Conservation (phyloP, 1,140 invertebrate genomes). For the Penaeus indicus region DNA sequence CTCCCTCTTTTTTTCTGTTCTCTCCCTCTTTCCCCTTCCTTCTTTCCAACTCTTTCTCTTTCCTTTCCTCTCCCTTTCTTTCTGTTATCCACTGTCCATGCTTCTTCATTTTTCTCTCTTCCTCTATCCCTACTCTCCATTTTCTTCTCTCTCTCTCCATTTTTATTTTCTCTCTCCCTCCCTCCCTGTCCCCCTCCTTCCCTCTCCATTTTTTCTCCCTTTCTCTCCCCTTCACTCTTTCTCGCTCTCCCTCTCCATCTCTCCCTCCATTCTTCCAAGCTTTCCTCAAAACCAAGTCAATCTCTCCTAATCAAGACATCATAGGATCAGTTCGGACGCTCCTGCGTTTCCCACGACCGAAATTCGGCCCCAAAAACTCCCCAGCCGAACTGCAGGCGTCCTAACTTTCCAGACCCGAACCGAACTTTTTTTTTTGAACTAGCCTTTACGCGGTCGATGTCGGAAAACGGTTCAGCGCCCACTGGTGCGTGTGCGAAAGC, state of each 20-base stretch:
- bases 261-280: not conserved
- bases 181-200: not conserved
- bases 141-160: not conserved
- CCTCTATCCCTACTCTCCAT: not conserved
- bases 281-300: not conserved
- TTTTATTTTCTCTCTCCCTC: no score
- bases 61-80: not conserved
- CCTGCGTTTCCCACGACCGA: no score
- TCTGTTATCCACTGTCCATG: not conserved
- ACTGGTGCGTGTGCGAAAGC: no score
- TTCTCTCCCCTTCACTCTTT: not conserved
- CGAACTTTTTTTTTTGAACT: no score
- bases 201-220: not conserved
- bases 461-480: no score
- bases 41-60: not conserved
- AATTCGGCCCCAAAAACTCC: no score
- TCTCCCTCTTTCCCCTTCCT: not conserved
- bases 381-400: no score
- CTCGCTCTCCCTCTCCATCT: no score
- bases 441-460: no score
- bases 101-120: not conserved
- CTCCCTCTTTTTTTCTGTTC: not conserved
- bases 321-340: not conserved
- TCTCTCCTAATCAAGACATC: not conserved
- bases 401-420: no score